A percentile compares a stretch with the other conserved stretches of the same genome.
Conservation (phyloP, 1,140 invertebrate species). For the Diorhabda elongata region DNA sequence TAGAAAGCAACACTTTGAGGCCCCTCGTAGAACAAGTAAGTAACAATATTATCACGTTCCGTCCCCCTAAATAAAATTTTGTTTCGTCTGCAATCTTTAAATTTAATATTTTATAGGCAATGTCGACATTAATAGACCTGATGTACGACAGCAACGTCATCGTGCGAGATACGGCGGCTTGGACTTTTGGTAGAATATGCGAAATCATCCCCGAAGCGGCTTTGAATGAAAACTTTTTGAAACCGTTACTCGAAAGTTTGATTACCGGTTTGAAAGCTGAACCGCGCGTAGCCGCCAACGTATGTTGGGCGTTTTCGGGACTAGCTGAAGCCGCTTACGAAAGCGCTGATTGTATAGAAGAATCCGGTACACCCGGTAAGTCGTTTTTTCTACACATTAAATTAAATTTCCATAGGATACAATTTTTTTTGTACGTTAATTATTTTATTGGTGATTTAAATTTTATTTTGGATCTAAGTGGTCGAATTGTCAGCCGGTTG, state of each 20-base stretch:
- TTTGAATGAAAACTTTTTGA: slow-evolving; percentile 82
- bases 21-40: slow-evolving; percentile 81
- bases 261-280: slow-evolving; percentile 86
- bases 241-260: slow-evolving; percentile 82
- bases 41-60: background rate
- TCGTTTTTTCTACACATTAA: slow-evolving; percentile 43
- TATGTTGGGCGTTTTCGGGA: slow-evolving; percentile 99
- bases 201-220: slow-evolving; percentile 95
- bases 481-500: no score
- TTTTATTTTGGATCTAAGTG: no score
- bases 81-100: background rate
- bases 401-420: no score
- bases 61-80: background rate
- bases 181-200: slow-evolving; percentile 97
- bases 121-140: slow-evolving; percentile 89
- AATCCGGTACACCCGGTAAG: slow-evolving; percentile 80
- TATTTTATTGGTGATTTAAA: no score
- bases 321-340: slow-evolving; percentile 97
- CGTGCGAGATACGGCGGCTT: slow-evolving; percentile 95
- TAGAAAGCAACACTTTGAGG: slow-evolving; percentile 82
- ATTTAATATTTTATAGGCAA: slow-evolving; percentile 54
- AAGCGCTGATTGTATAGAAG: slow-evolving; percentile 61
- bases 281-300: slow-evolving; percentile 94
- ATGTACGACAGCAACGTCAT: slow-evolving; percentile 91
- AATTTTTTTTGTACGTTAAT: no score